Percentiles rank a stretch among this genome's conserved stretches.
Evolutionary conservation across 1,140 invertebrate species (phyloP).

Genomic region (Drosophila neocordata): DNA sequence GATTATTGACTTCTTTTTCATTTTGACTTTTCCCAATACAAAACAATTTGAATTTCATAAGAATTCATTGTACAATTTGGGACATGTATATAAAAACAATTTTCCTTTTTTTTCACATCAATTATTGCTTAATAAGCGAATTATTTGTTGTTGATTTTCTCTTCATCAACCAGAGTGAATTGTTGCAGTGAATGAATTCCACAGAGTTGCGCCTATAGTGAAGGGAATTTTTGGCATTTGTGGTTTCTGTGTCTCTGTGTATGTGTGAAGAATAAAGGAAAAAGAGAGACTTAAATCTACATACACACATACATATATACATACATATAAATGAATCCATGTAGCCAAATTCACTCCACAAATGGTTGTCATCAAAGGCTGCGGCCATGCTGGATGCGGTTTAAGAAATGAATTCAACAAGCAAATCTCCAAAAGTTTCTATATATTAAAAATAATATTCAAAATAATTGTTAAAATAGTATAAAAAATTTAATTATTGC

Average conservation of each 20-base stretch:
- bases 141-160: conserved; percentile 41
- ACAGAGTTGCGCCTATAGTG: conserved; percentile 13
- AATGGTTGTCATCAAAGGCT: conserved; percentile 42
- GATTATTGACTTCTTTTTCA: no score
- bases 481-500: no score
- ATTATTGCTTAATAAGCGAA: conserved; percentile 52
- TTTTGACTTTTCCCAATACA: no score
- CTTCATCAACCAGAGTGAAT: conserved; percentile 12
- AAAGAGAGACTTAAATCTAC: not conserved
- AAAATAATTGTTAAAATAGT: no score
- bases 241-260: conserved; percentile 27
- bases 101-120: conserved; percentile 35
- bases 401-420: not conserved
- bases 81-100: not conserved
- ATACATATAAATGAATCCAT: not conserved
- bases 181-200: conserved; percentile 51
- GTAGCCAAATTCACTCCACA: conserved; percentile 45
- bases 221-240: conserved; percentile 54
- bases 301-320: no score
- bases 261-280: conserved; percentile 12
- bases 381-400: no score
- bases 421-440: not conserved
- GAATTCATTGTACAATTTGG: conserved; percentile 4
- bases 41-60: no score
- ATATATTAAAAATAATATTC: no score